These are phyloP conservation scores for Eupithecia inturbata DNA, from an alignment of 2,888 invertebrate genomes.

Conservation along the genomic window DNA sequence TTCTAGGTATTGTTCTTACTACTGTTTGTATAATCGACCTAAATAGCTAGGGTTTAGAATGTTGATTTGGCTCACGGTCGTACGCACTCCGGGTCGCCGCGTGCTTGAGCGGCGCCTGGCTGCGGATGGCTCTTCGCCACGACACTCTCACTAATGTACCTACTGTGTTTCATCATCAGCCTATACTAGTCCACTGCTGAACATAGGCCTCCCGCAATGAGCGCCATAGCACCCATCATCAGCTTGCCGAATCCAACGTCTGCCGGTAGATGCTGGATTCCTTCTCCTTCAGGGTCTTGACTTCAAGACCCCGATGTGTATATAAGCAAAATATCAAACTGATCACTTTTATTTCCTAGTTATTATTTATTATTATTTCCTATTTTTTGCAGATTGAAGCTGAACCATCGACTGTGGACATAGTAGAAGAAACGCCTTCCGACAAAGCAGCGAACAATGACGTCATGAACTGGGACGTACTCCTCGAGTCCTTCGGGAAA, in stretches of 20 bases:
- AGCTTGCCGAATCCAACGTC: no score
- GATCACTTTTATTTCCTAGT: no score
- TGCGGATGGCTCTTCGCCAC: conserved; percentile 93
- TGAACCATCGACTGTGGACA: conserved; percentile 53
- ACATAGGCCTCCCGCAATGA: no score
- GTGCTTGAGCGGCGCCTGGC: conserved; percentile 87
- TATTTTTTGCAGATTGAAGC: conserved; percentile 57
- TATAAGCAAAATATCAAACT: background rate
- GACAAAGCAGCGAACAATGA: conserved; percentile 52
- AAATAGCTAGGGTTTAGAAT: no score
- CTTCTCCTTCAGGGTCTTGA: no score
- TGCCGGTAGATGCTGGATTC: no score
- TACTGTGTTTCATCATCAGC: no score
- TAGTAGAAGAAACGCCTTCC: conserved; percentile 45
- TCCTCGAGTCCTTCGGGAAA: conserved; percentile 76
- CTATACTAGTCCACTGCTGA: no score
- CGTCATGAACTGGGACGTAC: conserved; percentile 76
- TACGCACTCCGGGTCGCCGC: conserved; percentile 92
- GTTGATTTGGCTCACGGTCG: conserved; percentile 87
- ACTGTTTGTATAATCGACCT: no score
- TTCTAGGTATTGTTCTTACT: no score
- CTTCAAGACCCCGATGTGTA: background rate
- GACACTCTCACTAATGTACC: conserved; percentile 76
- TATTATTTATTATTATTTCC: no score
- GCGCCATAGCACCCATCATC: no score